Evolutionary conservation across 2,797 vertebrate species (phyloP).

Genomic region (Ctenopoma kingsleyae): DNA sequence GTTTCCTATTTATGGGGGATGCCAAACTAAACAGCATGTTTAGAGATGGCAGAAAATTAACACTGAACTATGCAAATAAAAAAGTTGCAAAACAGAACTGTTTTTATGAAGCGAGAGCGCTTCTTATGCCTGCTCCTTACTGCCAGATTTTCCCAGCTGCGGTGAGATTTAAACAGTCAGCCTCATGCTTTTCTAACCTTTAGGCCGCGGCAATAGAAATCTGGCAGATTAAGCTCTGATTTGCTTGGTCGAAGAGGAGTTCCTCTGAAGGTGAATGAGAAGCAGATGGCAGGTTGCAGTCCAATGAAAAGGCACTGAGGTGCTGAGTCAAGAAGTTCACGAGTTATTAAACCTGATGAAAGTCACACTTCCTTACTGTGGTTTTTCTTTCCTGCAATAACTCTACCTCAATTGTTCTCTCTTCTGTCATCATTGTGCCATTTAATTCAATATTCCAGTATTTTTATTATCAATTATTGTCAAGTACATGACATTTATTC

Average conservation of each 20-base stretch:
- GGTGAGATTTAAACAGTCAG: conserved; percentile 42
- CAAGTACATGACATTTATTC: neutral
- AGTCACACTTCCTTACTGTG: conserved; percentile 49
- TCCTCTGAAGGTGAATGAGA: conserved; percentile 72
- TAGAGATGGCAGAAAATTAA: neutral
- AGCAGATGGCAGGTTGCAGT: conserved; percentile 70
- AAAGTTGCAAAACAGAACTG: neutral
- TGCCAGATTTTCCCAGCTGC: conserved; percentile 59
- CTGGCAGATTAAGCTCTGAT: conserved; percentile 64
- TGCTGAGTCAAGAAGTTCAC: conserved; percentile 68
- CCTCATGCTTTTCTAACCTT: conserved; percentile 62
- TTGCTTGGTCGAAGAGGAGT: conserved; percentile 70
- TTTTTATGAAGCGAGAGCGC: conserved; percentile 13
- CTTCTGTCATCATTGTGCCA: neutral
- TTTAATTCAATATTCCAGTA: neutral
- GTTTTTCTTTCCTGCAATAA: conserved; percentile 35
- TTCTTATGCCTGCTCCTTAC: conserved; percentile 32
- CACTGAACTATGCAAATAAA: conserved; percentile 16
- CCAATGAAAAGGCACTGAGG: conserved; percentile 57
- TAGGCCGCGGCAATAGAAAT: conserved; percentile 42
- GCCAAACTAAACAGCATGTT: conserved; percentile 2
- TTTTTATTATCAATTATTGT: neutral
- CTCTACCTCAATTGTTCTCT: neutral
- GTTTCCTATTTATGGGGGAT: neutral
- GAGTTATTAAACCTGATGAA: conserved; percentile 67